These are phyloP conservation scores for Anisognathus igniventris DNA, from an alignment of 2,797 vertebrate species.

Conservation along the genomic window DNA sequence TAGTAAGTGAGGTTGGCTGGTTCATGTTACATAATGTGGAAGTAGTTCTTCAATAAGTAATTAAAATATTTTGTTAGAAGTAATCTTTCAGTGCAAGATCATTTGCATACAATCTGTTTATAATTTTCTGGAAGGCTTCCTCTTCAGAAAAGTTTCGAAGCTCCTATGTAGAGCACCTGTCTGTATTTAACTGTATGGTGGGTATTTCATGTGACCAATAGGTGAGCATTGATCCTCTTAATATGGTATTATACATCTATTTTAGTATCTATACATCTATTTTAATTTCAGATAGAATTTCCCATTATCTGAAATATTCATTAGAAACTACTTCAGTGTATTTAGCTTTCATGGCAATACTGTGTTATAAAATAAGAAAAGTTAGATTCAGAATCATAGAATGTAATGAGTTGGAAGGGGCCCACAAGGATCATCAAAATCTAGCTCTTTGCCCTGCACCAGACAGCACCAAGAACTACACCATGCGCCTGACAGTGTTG, in stretches of 20 bases:
- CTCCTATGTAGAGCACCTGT: neutral
- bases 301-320: neutral
- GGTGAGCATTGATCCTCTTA: neutral
- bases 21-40: neutral
- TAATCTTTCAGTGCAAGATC: neutral
- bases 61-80: neutral
- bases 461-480: neutral
- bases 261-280: neutral
- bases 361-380: neutral
- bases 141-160: neutral
- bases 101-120: neutral
- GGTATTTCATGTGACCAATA: neutral
- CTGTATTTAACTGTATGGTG: neutral
- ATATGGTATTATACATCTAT: neutral
- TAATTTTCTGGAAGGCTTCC: neutral
- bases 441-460: neutral
- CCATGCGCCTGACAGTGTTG: neutral
- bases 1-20: neutral
- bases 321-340: neutral
- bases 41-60: neutral
- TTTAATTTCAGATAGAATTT: neutral
- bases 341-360: neutral
- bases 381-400: neutral
- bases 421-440: neutral
- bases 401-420: neutral